Percentiles rank a stretch among this genome's conserved stretches.
Evolutionary conservation across 1,140 invertebrate genomes (phyloP).

Genomic region (Pissodes strobi): DNA sequence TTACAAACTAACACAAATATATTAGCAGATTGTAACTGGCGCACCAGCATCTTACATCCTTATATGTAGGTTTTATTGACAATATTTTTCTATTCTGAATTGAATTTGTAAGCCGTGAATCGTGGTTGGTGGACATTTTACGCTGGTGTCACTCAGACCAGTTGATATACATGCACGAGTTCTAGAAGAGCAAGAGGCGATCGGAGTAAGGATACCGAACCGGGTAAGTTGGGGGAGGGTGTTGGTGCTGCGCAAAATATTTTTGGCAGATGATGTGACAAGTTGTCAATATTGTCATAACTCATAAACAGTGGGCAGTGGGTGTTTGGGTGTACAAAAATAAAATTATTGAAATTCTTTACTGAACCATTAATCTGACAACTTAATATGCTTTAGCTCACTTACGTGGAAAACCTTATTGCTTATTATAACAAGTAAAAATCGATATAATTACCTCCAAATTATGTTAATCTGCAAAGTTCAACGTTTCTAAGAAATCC

Average conservation of each 20-base stretch:
- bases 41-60: no score
- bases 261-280: conserved; percentile 1
- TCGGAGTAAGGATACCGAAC: no score
- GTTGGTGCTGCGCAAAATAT: background rate
- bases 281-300: background rate
- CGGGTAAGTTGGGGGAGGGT: no score
- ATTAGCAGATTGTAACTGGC: no score
- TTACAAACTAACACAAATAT: no score
- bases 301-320: conserved; percentile 12
- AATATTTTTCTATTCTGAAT: no score
- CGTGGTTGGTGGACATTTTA: no score
- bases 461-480: conserved; percentile 19
- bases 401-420: background rate
- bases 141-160: no score
- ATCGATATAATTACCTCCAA: conserved; percentile 2
- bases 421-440: background rate
- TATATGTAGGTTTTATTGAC: no score
- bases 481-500: conserved; percentile 9
- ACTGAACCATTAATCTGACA: background rate
- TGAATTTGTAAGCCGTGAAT: no score
- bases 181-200: no score
- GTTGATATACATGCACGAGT: no score
- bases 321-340: conserved; percentile 19
- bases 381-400: background rate
- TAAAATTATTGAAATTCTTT: conserved; percentile 7